phyloP scores from a whole-genome alignment of 2,797 vertebrate species.

The Potorous gilbertii region DNA sequence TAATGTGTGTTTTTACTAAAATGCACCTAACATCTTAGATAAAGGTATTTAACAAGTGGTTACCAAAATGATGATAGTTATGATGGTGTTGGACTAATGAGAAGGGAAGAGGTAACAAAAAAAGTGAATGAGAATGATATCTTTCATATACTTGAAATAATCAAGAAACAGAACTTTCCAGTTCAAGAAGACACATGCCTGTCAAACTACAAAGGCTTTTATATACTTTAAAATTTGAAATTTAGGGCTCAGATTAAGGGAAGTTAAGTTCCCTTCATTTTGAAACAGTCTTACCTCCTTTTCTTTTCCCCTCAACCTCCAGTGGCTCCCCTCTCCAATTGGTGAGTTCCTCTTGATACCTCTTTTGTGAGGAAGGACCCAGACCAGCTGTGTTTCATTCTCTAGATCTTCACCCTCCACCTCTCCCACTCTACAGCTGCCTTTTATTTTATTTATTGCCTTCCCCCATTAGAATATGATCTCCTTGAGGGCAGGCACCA shows the following conservation, averaged over 20 bases:
- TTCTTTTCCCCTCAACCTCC: neutral
- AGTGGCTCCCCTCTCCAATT: neutral
- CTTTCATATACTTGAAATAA: conserved; percentile 18
- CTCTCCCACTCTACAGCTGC: neutral
- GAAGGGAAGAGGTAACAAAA: neutral
- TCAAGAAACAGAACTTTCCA: conserved; percentile 9
- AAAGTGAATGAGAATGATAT: neutral
- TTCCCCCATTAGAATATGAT: neutral
- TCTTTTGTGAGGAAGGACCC: neutral
- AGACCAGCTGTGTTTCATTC: neutral
- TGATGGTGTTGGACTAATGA: neutral
- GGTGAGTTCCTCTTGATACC: neutral
- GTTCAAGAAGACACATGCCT: neutral
- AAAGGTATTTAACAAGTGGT: neutral
- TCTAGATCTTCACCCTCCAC: neutral
- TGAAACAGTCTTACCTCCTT: neutral
- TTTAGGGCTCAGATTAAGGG: neutral
- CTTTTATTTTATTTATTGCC: neutral
- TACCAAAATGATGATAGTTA: conserved; percentile 20
- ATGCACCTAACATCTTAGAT: neutral
- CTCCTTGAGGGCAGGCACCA: neutral
- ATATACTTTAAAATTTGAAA: neutral
- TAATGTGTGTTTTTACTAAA: neutral
- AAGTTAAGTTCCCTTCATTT: neutral
- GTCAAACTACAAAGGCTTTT: neutral